These are phyloP conservation scores for Carabus problematicus DNA, from an alignment of 2,888 invertebrate species.

Conservation along the genomic window DNA sequence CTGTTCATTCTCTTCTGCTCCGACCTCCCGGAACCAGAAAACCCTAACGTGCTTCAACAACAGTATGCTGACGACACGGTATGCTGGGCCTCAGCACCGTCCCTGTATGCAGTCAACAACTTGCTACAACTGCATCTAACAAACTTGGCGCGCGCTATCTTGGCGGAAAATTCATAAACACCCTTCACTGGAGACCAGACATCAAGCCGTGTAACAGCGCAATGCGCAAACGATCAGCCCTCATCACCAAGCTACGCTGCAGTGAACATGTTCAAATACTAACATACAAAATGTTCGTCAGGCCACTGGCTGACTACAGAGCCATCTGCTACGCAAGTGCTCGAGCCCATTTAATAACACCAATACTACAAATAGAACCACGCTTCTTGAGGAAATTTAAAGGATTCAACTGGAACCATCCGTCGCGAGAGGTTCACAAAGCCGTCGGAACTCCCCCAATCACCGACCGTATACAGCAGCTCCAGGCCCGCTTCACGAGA, in stretches of 20 bases:
- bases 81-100: neutral
- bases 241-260: neutral
- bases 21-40: neutral
- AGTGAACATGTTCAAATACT: neutral
- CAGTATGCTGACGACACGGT: slow-evolving; percentile 23
- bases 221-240: slow-evolving; percentile 1
- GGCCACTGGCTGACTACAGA: neutral
- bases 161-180: neutral
- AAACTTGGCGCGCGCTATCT: neutral
- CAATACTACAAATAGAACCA: no score
- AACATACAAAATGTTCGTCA: neutral
- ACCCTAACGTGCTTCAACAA: neutral
- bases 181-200: neutral
- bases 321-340: no score
- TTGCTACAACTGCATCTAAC: neutral
- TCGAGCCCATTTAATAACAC: no score
- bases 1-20: neutral
- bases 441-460: neutral
- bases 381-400: no score
- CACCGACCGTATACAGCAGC: neutral
- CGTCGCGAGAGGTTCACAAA: no score
- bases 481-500: neutral
- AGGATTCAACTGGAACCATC: no score
- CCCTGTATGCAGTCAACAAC: neutral
- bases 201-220: neutral